Evolutionary conservation across 2,888 invertebrate species (phyloP).

Genomic region (Cephus sareptanus): DNA sequence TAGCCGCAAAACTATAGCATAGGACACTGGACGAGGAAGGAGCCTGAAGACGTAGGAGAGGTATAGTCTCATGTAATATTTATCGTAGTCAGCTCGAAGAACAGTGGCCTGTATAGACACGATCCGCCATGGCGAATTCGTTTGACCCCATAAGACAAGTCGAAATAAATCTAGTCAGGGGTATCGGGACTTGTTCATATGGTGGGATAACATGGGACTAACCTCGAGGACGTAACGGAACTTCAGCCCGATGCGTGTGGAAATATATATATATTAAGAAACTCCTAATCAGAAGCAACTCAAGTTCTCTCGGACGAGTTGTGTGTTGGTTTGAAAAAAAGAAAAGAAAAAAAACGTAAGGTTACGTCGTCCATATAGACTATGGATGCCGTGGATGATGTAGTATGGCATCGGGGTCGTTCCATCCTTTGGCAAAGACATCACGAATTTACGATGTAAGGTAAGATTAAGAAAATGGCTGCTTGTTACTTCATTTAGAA

Average conservation of each 20-base stretch:
- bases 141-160: not conserved
- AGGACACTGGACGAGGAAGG: not conserved
- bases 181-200: not conserved
- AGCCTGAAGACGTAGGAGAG: not conserved
- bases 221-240: not conserved
- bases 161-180: not conserved
- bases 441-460: not conserved
- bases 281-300: not conserved
- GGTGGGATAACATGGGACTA: not conserved
- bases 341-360: not conserved
- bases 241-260: not conserved
- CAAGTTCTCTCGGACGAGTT: not conserved
- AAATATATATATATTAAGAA: not conserved
- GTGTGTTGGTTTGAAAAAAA: not conserved
- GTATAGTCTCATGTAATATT: not conserved
- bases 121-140: not conserved
- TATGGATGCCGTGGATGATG: not conserved
- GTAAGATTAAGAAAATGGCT: not conserved
- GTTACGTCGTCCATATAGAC: not conserved
- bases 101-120: not conserved
- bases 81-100: not conserved
- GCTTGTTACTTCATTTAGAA: not conserved
- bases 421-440: not conserved
- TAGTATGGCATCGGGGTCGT: not conserved
- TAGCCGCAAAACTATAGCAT: not conserved